phyloP scores from a whole-genome alignment of 1,140 invertebrate genomes.

The Prorops nasuta region DNA sequence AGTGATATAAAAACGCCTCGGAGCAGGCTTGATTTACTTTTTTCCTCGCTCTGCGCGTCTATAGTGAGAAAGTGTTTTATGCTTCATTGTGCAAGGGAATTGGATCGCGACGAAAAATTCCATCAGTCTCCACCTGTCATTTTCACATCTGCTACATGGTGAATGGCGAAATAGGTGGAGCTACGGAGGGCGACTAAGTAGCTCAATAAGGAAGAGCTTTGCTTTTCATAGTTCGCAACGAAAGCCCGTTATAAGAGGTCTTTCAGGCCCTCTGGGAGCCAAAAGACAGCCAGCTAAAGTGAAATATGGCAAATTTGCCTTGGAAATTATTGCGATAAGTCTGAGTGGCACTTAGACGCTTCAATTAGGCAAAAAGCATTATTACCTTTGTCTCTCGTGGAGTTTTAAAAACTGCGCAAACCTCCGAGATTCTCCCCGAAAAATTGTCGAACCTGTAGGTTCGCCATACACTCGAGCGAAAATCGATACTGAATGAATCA shows the following conservation, averaged over 20 bases:
- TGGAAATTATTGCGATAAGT: slow-evolving; percentile 24
- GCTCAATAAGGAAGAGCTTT: slow-evolving; percentile 17
- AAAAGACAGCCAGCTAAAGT: slow-evolving; percentile 9
- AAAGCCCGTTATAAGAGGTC: slow-evolving; percentile 13
- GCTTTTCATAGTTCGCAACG: slow-evolving; percentile 17
- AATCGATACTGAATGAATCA: background rate
- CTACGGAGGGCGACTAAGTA: slow-evolving; percentile 16
- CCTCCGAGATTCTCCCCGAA: background rate
- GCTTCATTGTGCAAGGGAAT: no score
- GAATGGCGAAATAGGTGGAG: no score
- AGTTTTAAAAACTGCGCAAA: background rate
- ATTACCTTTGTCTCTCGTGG: slow-evolving; percentile 1
- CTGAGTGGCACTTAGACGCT: slow-evolving; percentile 18
- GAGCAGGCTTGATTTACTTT: no score
- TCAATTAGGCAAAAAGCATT: slow-evolving; percentile 17
- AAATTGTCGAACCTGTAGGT: no score
- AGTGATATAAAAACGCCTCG: no score
- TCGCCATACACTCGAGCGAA: background rate
- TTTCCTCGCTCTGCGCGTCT: no score
- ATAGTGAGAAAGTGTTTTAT: no score
- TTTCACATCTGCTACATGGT: no score
- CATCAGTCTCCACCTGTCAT: no score
- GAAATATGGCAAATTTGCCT: slow-evolving; percentile 21
- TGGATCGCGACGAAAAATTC: no score
- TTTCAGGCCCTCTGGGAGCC: slow-evolving; percentile 10